A percentile compares a stretch with the other conserved stretches of the same genome.
phyloP scores from a whole-genome alignment of 2,888 invertebrate genomes.

The Tachina fera region DNA sequence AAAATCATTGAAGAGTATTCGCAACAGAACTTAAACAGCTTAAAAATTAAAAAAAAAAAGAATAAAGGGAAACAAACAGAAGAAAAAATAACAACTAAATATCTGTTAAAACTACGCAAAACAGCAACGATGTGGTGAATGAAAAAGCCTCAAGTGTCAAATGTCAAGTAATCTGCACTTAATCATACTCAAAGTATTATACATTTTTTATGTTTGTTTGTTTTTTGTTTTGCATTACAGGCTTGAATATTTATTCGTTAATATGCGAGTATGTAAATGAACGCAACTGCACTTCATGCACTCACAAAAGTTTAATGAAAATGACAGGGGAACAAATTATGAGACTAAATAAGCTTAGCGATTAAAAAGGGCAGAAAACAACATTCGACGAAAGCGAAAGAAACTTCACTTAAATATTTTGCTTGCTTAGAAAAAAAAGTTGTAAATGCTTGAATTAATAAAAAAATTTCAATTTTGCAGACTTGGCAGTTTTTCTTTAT shows the following conservation, averaged over 20 bases:
- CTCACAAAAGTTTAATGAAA: slow-evolving; percentile 23
- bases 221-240: slow-evolving; percentile 22
- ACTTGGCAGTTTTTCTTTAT: too few relatives aligned
- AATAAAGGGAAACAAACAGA: slow-evolving; percentile 4
- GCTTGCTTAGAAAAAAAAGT: too few relatives aligned
- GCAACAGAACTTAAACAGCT: slow-evolving; percentile 50
- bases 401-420: background rate
- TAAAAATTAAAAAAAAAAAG: slow-evolving; percentile 33
- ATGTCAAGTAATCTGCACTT: slow-evolving; percentile 74
- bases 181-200: slow-evolving; percentile 71
- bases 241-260: slow-evolving; percentile 8
- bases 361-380: background rate
- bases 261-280: background rate
- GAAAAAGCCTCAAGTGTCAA: slow-evolving; percentile 71
- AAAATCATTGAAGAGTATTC: slow-evolving; percentile 53
- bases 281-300: background rate
- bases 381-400: background rate
- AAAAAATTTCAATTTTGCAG: too few relatives aligned
- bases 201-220: slow-evolving; percentile 44
- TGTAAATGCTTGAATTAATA: too few relatives aligned
- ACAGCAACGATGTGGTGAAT: slow-evolving; percentile 65
- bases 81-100: slow-evolving; percentile 19
- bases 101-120: slow-evolving; percentile 46
- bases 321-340: slow-evolving; percentile 25
- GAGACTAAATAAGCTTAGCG: background rate